phyloP scores from a whole-genome alignment of 2,797 vertebrate species.

The Caiman crocodilus region DNA sequence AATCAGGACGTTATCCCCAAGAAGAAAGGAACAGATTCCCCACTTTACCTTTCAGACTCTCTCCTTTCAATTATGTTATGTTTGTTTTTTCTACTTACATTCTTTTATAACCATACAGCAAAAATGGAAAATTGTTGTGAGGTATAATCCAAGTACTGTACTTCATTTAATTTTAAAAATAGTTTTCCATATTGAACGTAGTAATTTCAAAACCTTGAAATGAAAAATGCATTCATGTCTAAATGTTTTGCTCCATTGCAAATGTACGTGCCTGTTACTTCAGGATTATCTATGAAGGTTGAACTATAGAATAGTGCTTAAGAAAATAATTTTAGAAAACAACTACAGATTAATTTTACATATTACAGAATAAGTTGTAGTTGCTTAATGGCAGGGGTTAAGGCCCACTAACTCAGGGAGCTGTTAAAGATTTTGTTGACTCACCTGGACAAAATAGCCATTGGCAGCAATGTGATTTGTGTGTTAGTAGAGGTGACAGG shows the following conservation, averaged over 20 bases:
- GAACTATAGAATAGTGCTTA: neutral
- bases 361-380: neutral
- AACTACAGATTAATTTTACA: too few relatives aligned
- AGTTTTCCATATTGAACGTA: neutral
- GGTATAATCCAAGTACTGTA: neutral
- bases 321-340: conserved; percentile 37
- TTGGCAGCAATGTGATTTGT: neutral
- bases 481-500: neutral
- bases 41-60: neutral
- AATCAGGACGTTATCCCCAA: neutral
- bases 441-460: neutral
- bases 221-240: neutral
- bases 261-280: neutral
- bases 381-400: neutral
- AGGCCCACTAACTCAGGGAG: neutral
- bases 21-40: neutral
- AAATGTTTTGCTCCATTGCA: neutral
- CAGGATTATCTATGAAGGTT: neutral
- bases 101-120: neutral
- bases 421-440: neutral
- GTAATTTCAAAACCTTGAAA: neutral
- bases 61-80: neutral
- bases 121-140: neutral
- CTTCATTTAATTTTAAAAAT: neutral
- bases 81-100: too few relatives aligned